phyloP scores from a whole-genome alignment of 2,888 invertebrate species.

The Apantesis nais region DNA sequence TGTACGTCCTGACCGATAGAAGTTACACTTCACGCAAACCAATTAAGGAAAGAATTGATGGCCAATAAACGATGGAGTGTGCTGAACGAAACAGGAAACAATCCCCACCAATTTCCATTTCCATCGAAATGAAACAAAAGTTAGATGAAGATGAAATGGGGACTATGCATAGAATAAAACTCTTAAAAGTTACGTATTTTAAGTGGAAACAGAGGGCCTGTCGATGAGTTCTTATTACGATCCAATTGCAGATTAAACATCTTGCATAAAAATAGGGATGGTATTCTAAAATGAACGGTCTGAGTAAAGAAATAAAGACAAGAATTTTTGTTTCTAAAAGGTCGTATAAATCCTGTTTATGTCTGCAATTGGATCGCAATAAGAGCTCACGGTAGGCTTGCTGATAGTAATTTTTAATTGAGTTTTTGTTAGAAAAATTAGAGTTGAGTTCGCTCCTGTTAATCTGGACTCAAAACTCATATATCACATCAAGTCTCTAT shows the following conservation, averaged over 20 bases:
- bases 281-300: too few species aligned
- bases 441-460: neutral
- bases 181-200: slow-evolving; percentile 15
- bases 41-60: slow-evolving; percentile 73
- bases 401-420: slow-evolving; percentile 10
- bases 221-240: too few species aligned
- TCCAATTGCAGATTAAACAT: too few species aligned
- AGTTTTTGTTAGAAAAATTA: neutral
- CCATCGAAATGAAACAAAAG: slow-evolving; percentile 44
- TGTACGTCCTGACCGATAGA: slow-evolving; percentile 35
- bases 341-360: too few species aligned
- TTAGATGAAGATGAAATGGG: slow-evolving; percentile 31
- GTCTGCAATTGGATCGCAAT: too few species aligned
- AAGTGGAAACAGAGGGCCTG: slow-evolving; percentile 1
- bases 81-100: slow-evolving; percentile 54
- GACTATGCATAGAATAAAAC: slow-evolving; percentile 22
- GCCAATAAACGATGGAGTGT: slow-evolving; percentile 63
- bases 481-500: neutral
- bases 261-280: too few species aligned
- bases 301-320: too few species aligned
- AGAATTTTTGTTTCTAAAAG: too few species aligned
- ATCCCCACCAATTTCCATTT: slow-evolving; percentile 56
- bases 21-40: slow-evolving; percentile 62
- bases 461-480: too few species aligned
- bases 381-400: too few species aligned